Evolutionary conservation across 2,888 invertebrate genomes (phyloP).

Genomic region (Hecatera dysodea): DNA sequence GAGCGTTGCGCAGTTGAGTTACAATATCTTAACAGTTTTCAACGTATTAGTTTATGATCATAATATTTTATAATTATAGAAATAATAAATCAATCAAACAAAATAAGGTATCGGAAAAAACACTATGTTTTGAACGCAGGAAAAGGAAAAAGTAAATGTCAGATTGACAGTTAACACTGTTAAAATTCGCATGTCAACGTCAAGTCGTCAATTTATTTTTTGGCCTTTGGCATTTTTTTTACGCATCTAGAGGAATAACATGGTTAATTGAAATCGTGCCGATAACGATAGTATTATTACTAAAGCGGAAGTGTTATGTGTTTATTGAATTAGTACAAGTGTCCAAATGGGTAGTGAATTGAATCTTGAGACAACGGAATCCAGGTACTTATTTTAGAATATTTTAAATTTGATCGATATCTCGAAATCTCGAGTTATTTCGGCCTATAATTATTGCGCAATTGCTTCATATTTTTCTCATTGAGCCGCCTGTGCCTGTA

Average conservation of each 20-base stretch:
- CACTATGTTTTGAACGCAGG: slow-evolving; percentile 22
- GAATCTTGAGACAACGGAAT: slow-evolving; percentile 78
- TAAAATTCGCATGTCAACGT: slow-evolving; percentile 28
- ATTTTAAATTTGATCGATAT: slow-evolving; percentile 44
- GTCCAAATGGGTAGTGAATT: slow-evolving; percentile 88
- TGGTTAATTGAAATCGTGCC: slow-evolving; percentile 46
- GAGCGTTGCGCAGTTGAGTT: not conserved
- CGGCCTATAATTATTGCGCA: slow-evolving; percentile 76
- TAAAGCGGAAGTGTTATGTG: slow-evolving; percentile 74
- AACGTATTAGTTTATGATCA: not conserved
- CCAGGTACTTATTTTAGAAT: slow-evolving; percentile 79
- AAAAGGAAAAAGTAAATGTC: slow-evolving; percentile 1
- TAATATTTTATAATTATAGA: too few relatives aligned
- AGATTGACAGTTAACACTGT: slow-evolving; percentile 30
- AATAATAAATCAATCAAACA: not conserved
- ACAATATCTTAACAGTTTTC: not conserved
- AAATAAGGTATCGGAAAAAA: not conserved
- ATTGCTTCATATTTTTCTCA: slow-evolving; percentile 68
- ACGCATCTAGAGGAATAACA: slow-evolving; percentile 61
- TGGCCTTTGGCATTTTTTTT: slow-evolving; percentile 62
- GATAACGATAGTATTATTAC: slow-evolving; percentile 43
- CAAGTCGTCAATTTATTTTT: slow-evolving; percentile 48
- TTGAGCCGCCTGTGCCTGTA: slow-evolving; percentile 42
- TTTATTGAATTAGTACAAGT: slow-evolving; percentile 84
- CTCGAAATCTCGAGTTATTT: slow-evolving; percentile 53